Evolutionary conservation across 2,113 vertebrate genomes (phyloP).

Genomic region (Phoxinus phoxinus): DNA sequence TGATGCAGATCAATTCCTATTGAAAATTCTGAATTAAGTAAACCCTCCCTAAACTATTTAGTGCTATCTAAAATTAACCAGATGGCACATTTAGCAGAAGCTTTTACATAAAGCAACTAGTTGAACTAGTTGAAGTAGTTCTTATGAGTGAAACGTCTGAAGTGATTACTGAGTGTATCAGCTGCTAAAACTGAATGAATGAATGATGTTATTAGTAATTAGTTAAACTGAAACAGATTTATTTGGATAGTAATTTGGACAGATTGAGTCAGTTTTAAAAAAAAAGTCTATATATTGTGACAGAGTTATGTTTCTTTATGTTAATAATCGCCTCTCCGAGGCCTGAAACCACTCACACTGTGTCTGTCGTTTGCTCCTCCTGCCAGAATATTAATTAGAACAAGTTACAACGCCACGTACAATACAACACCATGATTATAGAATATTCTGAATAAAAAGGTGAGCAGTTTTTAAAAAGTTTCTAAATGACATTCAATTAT

Average conservation of each 20-base stretch:
- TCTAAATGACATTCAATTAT: neutral
- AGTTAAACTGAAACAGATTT: neutral
- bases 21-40: slow-evolving; percentile 25
- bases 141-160: neutral
- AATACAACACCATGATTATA: too few relatives aligned
- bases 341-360: too few relatives aligned
- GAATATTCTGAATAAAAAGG: too few relatives aligned
- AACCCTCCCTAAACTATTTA: neutral
- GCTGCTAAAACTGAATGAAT: neutral
- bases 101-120: neutral
- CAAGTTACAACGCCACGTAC: too few relatives aligned
- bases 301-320: too few relatives aligned
- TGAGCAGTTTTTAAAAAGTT: too few relatives aligned
- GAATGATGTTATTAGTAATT: neutral
- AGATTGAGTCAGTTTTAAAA: neutral
- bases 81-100: neutral
- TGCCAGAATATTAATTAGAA: too few relatives aligned
- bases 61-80: neutral
- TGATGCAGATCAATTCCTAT: slow-evolving; percentile 11
- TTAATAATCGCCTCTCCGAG: too few relatives aligned
- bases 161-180: neutral
- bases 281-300: too few relatives aligned
- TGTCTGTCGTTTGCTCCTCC: too few relatives aligned
- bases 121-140: neutral
- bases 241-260: neutral